Evolutionary conservation across 2,888 invertebrate genomes (phyloP).

Genomic region (Dryocosmus kuriphilus): DNA sequence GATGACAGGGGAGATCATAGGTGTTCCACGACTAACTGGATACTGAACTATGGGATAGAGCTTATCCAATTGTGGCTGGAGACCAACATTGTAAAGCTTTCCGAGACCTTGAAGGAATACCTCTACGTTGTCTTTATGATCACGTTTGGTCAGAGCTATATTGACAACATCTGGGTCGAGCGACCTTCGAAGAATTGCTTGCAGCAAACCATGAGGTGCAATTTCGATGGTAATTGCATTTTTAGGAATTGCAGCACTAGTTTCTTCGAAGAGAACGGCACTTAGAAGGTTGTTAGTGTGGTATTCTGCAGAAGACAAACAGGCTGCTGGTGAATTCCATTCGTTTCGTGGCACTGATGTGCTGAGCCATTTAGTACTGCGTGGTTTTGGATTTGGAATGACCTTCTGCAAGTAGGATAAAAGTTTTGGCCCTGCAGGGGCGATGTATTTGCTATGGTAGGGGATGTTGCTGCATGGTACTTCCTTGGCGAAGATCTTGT

Average conservation of each 20-base stretch:
- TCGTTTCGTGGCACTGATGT: slow-evolving; percentile 86
- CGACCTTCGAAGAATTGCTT: slow-evolving; percentile 90
- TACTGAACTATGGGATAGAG: slow-evolving; percentile 87
- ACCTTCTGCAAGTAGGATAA: slow-evolving; percentile 82
- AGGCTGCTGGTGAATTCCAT: slow-evolving; percentile 85
- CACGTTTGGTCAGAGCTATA: slow-evolving; percentile 87
- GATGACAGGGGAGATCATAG: slow-evolving; percentile 90
- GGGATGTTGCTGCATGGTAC: slow-evolving; percentile 93
- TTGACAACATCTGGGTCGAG: slow-evolving; percentile 85
- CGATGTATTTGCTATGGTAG: slow-evolving; percentile 92
- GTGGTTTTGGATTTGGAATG: slow-evolving; percentile 83
- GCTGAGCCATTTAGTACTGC: slow-evolving; percentile 90
- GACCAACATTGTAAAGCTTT: slow-evolving; percentile 87
- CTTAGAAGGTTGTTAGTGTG: slow-evolving; percentile 91
- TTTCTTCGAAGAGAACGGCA: slow-evolving; percentile 87
- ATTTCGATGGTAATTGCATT: slow-evolving; percentile 93
- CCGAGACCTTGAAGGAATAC: slow-evolving; percentile 83
- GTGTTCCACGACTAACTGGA: slow-evolving; percentile 93
- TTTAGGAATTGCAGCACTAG: slow-evolving; percentile 86
- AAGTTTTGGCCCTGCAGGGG: slow-evolving; percentile 84
- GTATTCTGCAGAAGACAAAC: slow-evolving; percentile 90
- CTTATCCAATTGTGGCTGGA: slow-evolving; percentile 85
- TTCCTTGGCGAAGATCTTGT: slow-evolving; percentile 89
- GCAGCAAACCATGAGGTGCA: slow-evolving; percentile 93
- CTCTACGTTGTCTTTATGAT: slow-evolving; percentile 83